Evolutionary conservation across 2,113 vertebrate species (phyloP), one percentile per base, ranked within the genome.

Genomic region (Pithys albifrons): DNA sequence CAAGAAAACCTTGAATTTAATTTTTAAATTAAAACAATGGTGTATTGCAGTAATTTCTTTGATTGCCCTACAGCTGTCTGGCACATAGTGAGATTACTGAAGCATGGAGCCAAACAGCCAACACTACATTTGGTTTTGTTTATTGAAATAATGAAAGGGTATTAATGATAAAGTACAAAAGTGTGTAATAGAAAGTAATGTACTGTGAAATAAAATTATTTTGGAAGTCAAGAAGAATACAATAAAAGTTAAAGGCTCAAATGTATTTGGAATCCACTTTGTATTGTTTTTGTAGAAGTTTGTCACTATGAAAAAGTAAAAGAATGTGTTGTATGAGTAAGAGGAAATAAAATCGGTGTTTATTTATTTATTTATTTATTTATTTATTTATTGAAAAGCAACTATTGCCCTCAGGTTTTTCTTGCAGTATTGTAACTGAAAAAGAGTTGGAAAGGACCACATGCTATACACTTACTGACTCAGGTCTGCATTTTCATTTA

Each of bases 121-220:
- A 93, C 80, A 82, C 35, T 65, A 77, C 93, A 85, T 96, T 97
- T 97, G 91, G 48, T 90, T 98, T 96, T 6, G 3, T 92, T 97
- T 97, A 82, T 85, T 95, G 94, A 96, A 98, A 97, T 96, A 92
- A 95, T 89, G 81, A 95, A 94, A 92, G 58, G 76, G n/a, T 94
- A 91, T 94, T 98, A 97, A 97, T 97, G 95, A 97, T 87, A 86
- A 95, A 96, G 51, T 91, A 49, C 18, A 95, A 89, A 96, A 94
- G 62, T 77, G 65, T 79, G 84, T 97, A 96, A 96, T 92, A 94
- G 78, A 97, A 98, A 97, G 97, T 97, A 98, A 98, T 98, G 94
- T 95, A 92, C 89, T 97, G 78, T 98, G 96, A 98, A 97, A 97
- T 96, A 97, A 98, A 97, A 95, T 96, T 95, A 92, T 93, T 93